A percentile compares a stretch with the other conserved stretches of the same genome.
phyloP scores from a whole-genome alignment of 2,113 vertebrate genomes.

The Agapornis roseicollis region DNA sequence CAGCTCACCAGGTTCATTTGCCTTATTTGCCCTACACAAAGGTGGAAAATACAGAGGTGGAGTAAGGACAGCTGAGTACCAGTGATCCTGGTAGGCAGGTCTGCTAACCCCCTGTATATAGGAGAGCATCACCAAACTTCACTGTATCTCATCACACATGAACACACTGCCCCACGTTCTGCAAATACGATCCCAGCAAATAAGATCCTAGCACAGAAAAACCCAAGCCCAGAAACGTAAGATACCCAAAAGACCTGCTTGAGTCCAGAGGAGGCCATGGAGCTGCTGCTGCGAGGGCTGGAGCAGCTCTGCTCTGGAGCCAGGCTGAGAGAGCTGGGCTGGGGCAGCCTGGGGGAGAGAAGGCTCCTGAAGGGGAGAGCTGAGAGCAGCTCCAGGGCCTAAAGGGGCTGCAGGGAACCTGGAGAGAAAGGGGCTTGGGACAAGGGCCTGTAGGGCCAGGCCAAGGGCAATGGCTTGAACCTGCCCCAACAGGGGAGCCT shows the following conservation, averaged over 20 bases:
- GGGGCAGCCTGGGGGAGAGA: no score
- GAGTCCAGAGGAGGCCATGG: background rate
- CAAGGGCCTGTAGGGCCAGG: no score
- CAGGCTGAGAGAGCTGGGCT: background rate
- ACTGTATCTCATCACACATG: fast-evolving
- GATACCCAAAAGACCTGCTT: background rate
- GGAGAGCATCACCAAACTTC: background rate
- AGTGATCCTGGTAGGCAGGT: background rate
- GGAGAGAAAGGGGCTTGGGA: no score
- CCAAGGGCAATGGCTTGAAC: no score
- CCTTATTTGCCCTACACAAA: background rate
- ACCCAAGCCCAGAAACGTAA: background rate
- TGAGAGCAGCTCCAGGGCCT: no score
- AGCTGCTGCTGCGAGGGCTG: background rate
- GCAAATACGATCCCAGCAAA: no score
- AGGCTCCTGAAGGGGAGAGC: no score
- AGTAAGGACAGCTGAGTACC: background rate
- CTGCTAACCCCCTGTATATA: fast-evolving
- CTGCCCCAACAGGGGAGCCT: no score
- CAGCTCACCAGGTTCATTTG: background rate
- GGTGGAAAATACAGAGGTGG: background rate
- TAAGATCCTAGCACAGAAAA: fast-evolving
- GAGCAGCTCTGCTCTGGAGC: background rate
- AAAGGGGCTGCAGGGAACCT: no score
- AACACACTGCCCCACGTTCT: fast-evolving